phyloP scores from a whole-genome alignment of 2,888 invertebrate genomes.

The Lycocerus yunnanus region DNA sequence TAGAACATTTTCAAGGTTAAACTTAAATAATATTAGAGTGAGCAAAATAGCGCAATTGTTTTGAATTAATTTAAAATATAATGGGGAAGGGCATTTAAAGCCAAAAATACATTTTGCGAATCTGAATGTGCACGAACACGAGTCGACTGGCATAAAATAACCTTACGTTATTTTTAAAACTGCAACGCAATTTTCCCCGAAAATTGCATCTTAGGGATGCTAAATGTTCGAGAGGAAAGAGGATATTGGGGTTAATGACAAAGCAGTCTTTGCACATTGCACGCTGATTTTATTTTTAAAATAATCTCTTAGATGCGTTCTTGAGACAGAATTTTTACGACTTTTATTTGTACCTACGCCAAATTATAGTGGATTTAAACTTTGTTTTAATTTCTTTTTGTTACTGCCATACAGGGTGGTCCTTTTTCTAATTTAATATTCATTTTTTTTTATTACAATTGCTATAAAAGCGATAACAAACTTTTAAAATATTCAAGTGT shows the following conservation, averaged over 20 bases:
- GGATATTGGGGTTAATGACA: slow-evolving; percentile 37
- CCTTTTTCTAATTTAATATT: neutral
- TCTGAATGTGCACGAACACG: slow-evolving; percentile 15
- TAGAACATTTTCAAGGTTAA: neutral
- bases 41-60: neutral
- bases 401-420: neutral
- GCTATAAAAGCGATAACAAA: neutral
- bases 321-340: neutral
- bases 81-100: neutral
- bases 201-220: slow-evolving; percentile 27
- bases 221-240: slow-evolving; percentile 17
- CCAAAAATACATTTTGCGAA: slow-evolving; percentile 16
- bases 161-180: slow-evolving; percentile 37
- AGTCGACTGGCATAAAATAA: slow-evolving; percentile 11
- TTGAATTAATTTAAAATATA: neutral
- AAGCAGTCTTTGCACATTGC: slow-evolving; percentile 28
- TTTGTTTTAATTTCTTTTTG: neutral
- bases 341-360: slow-evolving; percentile 1
- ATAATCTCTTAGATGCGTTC: slow-evolving; percentile 15
- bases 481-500: neutral
- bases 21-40: neutral
- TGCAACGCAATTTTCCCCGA: slow-evolving; percentile 38
- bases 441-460: neutral
- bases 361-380: neutral
- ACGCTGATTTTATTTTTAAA: slow-evolving; percentile 36